phyloP scores from a whole-genome alignment of 2,113 vertebrate species.

The Pedionomus torquatus region DNA sequence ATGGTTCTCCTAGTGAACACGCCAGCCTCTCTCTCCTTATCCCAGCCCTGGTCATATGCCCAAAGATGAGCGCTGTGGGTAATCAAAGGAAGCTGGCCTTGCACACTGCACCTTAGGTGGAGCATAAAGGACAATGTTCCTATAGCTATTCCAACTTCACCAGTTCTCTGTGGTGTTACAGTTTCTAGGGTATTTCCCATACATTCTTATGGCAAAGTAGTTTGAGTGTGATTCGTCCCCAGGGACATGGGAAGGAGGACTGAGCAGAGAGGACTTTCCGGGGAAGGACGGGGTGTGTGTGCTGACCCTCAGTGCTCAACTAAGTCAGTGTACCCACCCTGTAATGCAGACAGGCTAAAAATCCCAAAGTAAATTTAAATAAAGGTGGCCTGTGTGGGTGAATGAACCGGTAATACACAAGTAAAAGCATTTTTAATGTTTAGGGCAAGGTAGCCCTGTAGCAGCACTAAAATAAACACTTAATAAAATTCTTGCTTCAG shows the following conservation, averaged over 20 bases:
- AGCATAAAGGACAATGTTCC: rapidly evolving
- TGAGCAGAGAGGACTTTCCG: not conserved
- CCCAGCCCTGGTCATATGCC: not conserved
- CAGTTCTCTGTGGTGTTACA: not conserved
- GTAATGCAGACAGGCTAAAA: not conserved
- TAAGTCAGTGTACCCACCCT: not conserved
- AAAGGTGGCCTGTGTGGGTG: not conserved
- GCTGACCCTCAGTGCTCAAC: not conserved
- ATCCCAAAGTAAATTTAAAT: not conserved
- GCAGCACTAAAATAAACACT: not conserved
- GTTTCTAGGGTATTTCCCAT: not conserved
- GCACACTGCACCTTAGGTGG: not conserved
- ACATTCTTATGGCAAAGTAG: not conserved
- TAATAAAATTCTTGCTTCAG: not conserved
- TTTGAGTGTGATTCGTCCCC: not conserved
- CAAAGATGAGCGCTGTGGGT: not conserved
- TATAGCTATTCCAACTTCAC: not conserved
- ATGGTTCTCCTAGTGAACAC: rapidly evolving
- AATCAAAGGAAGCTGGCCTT: not conserved
- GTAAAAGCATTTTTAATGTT: not conserved
- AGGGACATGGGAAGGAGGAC: not conserved
- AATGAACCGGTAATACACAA: not conserved
- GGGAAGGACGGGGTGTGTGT: not conserved
- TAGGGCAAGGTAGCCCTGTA: not conserved
- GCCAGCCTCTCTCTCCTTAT: not conserved